phyloP scores from a whole-genome alignment of 2,113 vertebrate genomes.

The Ictidomys tridecemlineatus region DNA sequence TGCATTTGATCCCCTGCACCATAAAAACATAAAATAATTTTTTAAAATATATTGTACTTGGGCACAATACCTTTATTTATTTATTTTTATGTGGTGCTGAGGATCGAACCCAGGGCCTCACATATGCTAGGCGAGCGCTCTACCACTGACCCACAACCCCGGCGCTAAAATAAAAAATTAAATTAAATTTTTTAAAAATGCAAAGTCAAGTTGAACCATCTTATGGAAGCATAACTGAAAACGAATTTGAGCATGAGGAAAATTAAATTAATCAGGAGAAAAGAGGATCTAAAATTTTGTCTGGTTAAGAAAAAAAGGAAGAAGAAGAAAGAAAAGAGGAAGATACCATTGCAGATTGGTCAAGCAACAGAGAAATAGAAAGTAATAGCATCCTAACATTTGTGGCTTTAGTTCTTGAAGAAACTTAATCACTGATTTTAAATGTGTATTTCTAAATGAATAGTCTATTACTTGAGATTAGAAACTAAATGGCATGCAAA shows the following conservation, averaged over 20 bases:
- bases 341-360: background rate
- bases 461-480: conserved; percentile 11
- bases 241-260: conserved; percentile 5
- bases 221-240: conserved; percentile 48
- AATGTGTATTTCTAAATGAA: conserved; percentile 54
- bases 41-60: too few species aligned
- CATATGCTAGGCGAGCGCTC: too few species aligned
- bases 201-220: conserved; percentile 29
- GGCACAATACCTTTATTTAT: too few species aligned
- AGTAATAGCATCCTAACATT: conserved; percentile 9
- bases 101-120: too few species aligned
- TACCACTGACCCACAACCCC: too few species aligned
- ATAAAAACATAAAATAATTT: background rate
- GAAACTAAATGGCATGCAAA: conserved; percentile 53
- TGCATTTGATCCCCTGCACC: background rate
- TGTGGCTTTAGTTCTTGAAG: conserved; percentile 38
- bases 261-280: background rate
- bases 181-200: conserved; percentile 16
- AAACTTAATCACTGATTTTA: conserved; percentile 36
- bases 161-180: background rate
- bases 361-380: conserved; percentile 66
- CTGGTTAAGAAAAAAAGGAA: background rate
- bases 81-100: too few species aligned
- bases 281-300: conserved; percentile 65
- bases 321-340: background rate